Conservation (phyloP, 2,113 vertebrate genomes). For the Zapus hudsonius region DNA sequence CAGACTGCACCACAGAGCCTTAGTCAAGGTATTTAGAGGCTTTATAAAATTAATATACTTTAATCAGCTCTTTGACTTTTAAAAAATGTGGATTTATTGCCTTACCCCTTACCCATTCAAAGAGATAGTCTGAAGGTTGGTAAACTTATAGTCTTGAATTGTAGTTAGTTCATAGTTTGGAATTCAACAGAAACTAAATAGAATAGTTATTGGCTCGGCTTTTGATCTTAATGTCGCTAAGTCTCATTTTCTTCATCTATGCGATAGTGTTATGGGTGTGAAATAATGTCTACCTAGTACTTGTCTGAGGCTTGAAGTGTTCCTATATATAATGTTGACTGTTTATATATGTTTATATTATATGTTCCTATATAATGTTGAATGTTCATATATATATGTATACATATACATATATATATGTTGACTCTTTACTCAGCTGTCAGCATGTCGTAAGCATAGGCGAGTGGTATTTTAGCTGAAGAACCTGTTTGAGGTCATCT, state of each 20-base stretch:
- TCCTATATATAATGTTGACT: not conserved
- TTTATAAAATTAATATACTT: not conserved
- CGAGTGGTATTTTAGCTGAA: not conserved
- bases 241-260: not conserved
- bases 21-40: not conserved
- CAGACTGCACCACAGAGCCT: not conserved
- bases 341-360: too few species aligned
- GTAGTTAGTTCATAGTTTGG: not conserved
- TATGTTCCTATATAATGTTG: too few species aligned
- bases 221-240: not conserved
- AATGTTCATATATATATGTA: too few species aligned
- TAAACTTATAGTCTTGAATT: not conserved
- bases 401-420: too few species aligned
- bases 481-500: not conserved
- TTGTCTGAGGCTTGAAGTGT: not conserved
- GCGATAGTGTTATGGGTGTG: not conserved
- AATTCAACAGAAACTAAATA: not conserved
- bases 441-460: not conserved
- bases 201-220: not conserved
- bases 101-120: not conserved
- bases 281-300: not conserved
- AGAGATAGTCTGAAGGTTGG: fast-evolving
- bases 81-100: not conserved
- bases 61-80: not conserved
- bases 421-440: not conserved